These are phyloP conservation scores for Axis porcinus DNA, from an alignment of 2,113 vertebrate species.

Conservation along the genomic window DNA sequence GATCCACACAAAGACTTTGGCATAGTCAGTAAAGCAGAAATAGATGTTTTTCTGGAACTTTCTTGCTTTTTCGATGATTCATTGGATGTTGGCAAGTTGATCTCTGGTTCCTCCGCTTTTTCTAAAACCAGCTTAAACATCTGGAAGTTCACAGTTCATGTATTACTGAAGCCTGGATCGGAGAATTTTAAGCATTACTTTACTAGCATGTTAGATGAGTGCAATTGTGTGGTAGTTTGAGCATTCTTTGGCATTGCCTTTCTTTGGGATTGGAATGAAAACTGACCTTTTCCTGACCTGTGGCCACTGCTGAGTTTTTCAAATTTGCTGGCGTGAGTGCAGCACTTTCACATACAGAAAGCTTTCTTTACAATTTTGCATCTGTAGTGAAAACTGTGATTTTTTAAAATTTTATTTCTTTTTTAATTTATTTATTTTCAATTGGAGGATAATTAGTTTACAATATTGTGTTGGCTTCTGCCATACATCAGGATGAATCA, in stretches of 20 bases:
- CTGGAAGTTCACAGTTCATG: not conserved
- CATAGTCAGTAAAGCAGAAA: not conserved
- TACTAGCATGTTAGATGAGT: not conserved
- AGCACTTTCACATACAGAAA: not conserved
- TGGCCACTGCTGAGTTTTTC: not conserved
- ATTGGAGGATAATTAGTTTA: not conserved
- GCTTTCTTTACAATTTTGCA: not conserved
- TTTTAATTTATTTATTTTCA: not conserved
- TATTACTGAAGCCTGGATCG: not conserved
- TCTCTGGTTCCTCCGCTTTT: not conserved
- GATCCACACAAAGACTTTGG: not conserved
- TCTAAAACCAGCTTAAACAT: not conserved
- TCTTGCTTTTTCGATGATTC: not conserved
- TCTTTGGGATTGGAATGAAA: not conserved
- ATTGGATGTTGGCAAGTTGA: fast-evolving
- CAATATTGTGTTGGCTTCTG: not conserved
- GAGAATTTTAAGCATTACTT: not conserved
- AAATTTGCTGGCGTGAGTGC: not conserved
- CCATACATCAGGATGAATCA: not conserved
- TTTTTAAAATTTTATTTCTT: not conserved
- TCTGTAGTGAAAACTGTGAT: not conserved
- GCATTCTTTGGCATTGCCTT: not conserved
- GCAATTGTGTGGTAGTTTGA: fast-evolving
- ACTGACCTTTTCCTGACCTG: not conserved
- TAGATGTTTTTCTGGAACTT: not conserved